Evolutionary conservation across 2,797 vertebrate genomes (phyloP).

Genomic region (Phalloptychus januarius): DNA sequence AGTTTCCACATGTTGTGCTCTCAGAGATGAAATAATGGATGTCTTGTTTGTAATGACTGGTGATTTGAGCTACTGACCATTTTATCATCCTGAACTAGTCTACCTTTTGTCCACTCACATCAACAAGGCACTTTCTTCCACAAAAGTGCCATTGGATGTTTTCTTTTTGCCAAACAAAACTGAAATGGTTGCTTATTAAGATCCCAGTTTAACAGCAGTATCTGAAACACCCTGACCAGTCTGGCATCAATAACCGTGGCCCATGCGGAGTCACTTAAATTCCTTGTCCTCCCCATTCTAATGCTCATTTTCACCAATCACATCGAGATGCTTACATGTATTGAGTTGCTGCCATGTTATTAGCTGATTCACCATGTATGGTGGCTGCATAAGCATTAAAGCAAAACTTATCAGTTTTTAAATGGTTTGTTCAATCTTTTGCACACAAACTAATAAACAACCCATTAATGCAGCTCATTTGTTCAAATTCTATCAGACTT

Average conservation of each 20-base stretch:
- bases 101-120: neutral
- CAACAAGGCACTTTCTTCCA: neutral
- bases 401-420: neutral
- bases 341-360: neutral
- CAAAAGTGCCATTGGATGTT: neutral
- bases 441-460: slow-evolving; percentile 3
- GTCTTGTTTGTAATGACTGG: neutral
- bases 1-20: neutral
- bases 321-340: neutral
- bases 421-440: neutral
- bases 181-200: neutral
- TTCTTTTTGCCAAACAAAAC: neutral
- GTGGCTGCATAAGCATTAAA: neutral
- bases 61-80: neutral
- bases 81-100: neutral
- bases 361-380: neutral
- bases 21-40: neutral
- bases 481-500: neutral
- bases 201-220: neutral
- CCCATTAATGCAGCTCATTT: neutral
- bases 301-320: neutral
- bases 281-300: neutral
- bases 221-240: neutral
- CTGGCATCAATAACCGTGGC: neutral
- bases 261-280: neutral